Evolutionary conservation across 2,797 vertebrate genomes (phyloP), one percentile per base, ranked within the genome.

Genomic region (Crocidura indochinensis): DNA sequence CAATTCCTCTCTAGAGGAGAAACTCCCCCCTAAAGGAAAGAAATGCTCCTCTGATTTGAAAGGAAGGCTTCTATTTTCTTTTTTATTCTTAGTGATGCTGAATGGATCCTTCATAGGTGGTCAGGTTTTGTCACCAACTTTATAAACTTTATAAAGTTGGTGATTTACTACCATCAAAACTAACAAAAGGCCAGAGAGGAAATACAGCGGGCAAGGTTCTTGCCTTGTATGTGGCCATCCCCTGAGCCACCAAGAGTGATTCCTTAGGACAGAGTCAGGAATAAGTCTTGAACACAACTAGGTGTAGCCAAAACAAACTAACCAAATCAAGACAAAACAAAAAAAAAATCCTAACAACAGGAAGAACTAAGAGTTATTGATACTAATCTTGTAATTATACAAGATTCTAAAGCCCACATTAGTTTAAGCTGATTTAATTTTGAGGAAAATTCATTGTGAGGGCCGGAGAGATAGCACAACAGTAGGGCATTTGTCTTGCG

Each of bases 141-240:
- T n/a, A n/a, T n/a, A n/a, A n/a, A n/a, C n/a, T n/a, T 67, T 80
- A 31, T 62, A 84, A 65, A 74, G 74, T n/a, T 64, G 10, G 10
- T 64, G 11, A 76, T 62, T 86, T 94, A 31, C 82, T 82, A 49
- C 77, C 29, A 90, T 49, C 73, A 60, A 72, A 86, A 62, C 83
- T 60, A 68, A 51, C 47, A 65, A 65, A 10, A 62, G 60, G 12
- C 19, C 19, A 20, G 22, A 51, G 51, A 22, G 56, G 19, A 2
- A 20, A 6, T 20, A 7, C 56, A 60, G 56, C 1, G 56, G 15
- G 8, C 17, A 60, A 20, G 56, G 56, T 17, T 8, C 19, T 60
- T 20, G 19, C 56, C 56, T 60, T 60, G 56, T 7, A 20, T 22
- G 56, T 60, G 56, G 56, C 56, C 56, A 8, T 19, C 56, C 56